Percentiles rank a stretch among this genome's conserved stretches.
Conservation (phyloP, 2,888 invertebrate genomes). For the Branchellion lobata region DNA sequence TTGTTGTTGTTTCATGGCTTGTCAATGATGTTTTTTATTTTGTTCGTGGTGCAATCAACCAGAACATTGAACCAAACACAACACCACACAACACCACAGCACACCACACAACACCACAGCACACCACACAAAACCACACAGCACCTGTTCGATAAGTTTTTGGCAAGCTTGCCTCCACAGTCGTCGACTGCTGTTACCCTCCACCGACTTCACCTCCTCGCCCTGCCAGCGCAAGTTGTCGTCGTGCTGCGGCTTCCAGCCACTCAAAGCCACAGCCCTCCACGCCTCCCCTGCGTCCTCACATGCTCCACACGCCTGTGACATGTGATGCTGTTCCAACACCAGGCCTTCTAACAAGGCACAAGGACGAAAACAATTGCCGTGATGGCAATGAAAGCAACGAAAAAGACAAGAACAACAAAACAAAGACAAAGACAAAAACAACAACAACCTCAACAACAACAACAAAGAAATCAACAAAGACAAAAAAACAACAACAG, state of each 20-base stretch:
- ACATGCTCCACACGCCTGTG: constrained; percentile 75
- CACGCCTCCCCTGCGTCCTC: constrained; percentile 84
- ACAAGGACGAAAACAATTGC: no score
- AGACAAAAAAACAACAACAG: no score
- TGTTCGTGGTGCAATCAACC: not conserved
- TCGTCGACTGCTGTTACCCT: constrained; percentile 77
- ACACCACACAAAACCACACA: constrained; percentile 24
- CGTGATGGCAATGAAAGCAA: no score
- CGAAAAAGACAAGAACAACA: no score
- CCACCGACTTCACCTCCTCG: constrained; percentile 67
- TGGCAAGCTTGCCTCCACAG: constrained; percentile 67
- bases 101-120: not conserved
- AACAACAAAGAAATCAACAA: no score
- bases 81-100: not conserved
- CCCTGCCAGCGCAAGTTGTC: constrained; percentile 68
- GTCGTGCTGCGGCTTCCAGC: constrained; percentile 85
- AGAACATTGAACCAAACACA: not conserved
- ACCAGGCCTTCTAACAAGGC: no score
- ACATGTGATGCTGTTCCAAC: not conserved
- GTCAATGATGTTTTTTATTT: no score
- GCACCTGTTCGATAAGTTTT: constrained; percentile 65
- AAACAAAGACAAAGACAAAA: no score
- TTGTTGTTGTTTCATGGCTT: no score
- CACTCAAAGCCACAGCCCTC: constrained; percentile 79
- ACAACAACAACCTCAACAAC: no score